These are phyloP conservation scores for Scaptomyza tumidula DNA, from an alignment of 2,888 invertebrate species.

Conservation along the genomic window DNA sequence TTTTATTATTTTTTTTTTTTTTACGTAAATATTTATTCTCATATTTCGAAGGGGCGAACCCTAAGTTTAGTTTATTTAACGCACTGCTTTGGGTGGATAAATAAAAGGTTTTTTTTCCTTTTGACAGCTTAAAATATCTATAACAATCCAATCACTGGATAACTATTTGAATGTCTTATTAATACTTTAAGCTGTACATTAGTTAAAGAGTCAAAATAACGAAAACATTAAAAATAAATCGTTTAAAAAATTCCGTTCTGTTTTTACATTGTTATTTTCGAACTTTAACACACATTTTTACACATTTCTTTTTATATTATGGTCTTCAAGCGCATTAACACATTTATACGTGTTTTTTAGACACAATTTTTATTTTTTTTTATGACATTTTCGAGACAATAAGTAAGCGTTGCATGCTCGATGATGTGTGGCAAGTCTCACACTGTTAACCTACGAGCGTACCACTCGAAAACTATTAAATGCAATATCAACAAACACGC, in stretches of 20 bases:
- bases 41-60: not conserved
- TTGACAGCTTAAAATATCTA: not conserved
- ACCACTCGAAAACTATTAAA: conserved; percentile 36
- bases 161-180: not conserved
- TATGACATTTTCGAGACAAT: too few species aligned
- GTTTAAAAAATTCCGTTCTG: too few species aligned
- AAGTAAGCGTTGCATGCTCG: conserved; percentile 1
- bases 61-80: not conserved
- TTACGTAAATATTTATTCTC: not conserved
- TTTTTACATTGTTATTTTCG: too few species aligned
- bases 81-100: not conserved
- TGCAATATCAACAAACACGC: conserved; percentile 62
- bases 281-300: too few species aligned
- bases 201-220: not conserved
- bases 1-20: not conserved
- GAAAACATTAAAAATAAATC: too few species aligned
- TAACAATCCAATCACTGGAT: not conserved
- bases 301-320: too few species aligned
- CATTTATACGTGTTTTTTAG: not conserved
- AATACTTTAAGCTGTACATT: too few species aligned
- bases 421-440: conserved; percentile 17
- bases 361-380: not conserved
- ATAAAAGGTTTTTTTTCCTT: too few species aligned
- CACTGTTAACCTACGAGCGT: conserved; percentile 30
- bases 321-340: not conserved